Evolutionary conservation across 2,113 vertebrate genomes (phyloP).

Genomic region (Tricholaema leucomelas): DNA sequence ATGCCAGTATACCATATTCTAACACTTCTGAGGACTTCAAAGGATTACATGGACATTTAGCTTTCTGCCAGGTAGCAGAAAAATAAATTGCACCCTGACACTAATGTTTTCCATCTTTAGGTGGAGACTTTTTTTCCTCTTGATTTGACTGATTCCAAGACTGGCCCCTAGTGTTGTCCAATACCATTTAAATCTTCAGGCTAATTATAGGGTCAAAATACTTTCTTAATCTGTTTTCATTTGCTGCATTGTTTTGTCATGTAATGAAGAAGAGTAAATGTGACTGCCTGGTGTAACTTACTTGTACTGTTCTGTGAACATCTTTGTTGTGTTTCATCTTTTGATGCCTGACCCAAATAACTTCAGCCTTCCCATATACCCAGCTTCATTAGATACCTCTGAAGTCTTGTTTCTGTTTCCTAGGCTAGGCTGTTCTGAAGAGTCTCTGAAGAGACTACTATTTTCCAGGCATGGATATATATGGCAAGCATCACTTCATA

Average conservation of each 20-base stretch:
- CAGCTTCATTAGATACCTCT: background rate
- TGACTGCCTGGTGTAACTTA: background rate
- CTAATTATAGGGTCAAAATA: conserved; percentile 23
- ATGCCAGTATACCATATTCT: background rate
- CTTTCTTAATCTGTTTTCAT: conserved; percentile 16
- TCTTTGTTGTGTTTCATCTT: background rate
- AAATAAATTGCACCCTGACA: conserved; percentile 15
- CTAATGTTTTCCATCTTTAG: background rate
- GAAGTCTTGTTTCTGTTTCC: background rate
- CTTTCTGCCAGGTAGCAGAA: conserved; percentile 39
- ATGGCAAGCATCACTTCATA: background rate
- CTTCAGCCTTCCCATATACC: background rate
- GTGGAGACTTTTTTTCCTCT: background rate
- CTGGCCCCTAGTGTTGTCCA: background rate
- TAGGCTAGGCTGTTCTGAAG: background rate
- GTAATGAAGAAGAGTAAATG: background rate
- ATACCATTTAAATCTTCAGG: background rate
- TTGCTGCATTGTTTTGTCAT: background rate
- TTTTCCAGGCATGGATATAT: background rate
- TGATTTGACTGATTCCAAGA: background rate
- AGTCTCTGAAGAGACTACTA: background rate
- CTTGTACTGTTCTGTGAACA: background rate
- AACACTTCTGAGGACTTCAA: conserved; percentile 21
- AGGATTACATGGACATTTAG: conserved; percentile 3
- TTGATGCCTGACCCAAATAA: background rate